Evolutionary conservation across 2,113 vertebrate species (phyloP), one percentile per base, ranked within the genome.

Genomic region (Channa argus): DNA sequence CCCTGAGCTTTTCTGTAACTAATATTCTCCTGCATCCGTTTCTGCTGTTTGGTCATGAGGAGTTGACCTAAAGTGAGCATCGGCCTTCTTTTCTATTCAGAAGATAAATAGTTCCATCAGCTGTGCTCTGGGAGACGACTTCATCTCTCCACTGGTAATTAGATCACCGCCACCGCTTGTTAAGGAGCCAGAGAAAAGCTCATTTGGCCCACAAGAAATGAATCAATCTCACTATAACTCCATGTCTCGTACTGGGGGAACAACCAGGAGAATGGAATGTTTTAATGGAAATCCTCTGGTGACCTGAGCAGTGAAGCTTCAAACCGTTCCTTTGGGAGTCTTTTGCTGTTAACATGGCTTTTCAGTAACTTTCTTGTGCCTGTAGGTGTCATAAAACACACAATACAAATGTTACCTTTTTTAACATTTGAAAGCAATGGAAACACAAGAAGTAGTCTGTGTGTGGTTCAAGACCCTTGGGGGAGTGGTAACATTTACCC

Each of bases 101-200:
- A 74, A 84, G 83, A 87, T 87, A 83, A 92, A 94, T 91, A 71
- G 79, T 73, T 49, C 86, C 75, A 59, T 91, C 91, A 81, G 86
- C 71, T 34, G 39, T 55, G 86, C 84, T 79, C 68, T 38, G 71
- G 62, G 79, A 89, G 87, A 92, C 74, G 64, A 79, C 86, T 92
- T 92, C 72, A 93, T 92, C 80, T 89, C 87, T 70, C 81, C 76
- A 14, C 58, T 59, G 58, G 85, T 93, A 93, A 94, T 94, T 92
- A 91, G 86, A 94, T 94, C 89, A 88, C 59, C 62, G 64, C 47
- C 65, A 64, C 86, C 53, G 56, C 87, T 92, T 66, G 77, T 86
- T 63, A 80, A 59, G 81, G 71, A 80, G 69, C 73, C 61, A 72
- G 72, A 88, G 85, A 89, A 91, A 89, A 79, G 77, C 77, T 60